These are phyloP conservation scores for Sarotherodon lohbergeri DNA, from an alignment of 2,113 vertebrate genomes.

Conservation along the genomic window DNA sequence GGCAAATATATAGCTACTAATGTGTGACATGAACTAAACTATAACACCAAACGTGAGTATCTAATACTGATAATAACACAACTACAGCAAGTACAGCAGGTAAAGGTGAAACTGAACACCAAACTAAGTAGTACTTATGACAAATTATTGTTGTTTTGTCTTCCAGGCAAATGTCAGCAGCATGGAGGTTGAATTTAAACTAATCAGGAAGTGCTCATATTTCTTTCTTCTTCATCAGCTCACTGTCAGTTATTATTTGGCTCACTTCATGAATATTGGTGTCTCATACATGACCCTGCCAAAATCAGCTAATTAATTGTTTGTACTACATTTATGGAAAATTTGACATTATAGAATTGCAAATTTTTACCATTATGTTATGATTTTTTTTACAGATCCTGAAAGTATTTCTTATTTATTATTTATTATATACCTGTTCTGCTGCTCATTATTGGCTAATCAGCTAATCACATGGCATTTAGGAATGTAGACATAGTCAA, in stretches of 20 bases:
- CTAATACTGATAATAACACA: neutral
- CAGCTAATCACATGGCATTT: neutral
- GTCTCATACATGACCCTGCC: neutral
- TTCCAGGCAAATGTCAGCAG: neutral
- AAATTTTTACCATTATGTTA: neutral
- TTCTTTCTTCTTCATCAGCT: neutral
- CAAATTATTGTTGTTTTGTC: neutral
- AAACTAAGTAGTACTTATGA: neutral
- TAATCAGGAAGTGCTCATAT: neutral
- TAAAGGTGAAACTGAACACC: neutral
- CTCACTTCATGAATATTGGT: neutral
- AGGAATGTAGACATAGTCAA: neutral
- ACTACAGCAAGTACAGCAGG: neutral
- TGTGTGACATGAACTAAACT: neutral
- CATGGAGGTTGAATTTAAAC: neutral
- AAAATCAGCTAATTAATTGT: fast-evolving
- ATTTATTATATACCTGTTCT: fast-evolving
- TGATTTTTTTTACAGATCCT: fast-evolving
- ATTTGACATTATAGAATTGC: neutral
- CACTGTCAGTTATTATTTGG: neutral
- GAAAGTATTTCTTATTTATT: neutral
- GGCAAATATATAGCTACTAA: neutral
- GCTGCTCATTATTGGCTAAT: neutral
- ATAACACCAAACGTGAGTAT: neutral
- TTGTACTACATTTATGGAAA: neutral